Base-by-base conservation (phyloP, 2,113 vertebrate genomes). In the Odontesthes bonariensis region DNA sequence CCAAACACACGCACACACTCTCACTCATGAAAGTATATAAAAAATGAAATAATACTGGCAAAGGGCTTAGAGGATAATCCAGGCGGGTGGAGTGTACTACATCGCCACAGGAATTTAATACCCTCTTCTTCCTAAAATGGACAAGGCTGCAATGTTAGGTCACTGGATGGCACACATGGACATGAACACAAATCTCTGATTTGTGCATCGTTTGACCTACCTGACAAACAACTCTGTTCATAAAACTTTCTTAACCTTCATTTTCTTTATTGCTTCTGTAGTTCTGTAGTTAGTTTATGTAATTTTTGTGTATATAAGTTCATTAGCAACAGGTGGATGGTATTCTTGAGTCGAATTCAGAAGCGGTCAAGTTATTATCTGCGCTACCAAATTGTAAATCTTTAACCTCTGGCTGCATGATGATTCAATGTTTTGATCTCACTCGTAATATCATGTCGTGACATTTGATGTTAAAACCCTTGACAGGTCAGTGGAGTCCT, bases 61-160 rank as follows among this genome's bases (percentile, higher is more conserved):
- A 92, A 90, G 82, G 87, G 90, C 89, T 93, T 93, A 92, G 63
- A 55, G 87, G 90, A 94, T 93, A 91, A 94, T 94, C 92, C 91
- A 84, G 74, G 76, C 19, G 63, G 89, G 84, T 86, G 73, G 67
- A 92, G 82, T 85, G 83, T 82, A 89, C 83, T 75, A 91, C 90
- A 91, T 88, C 77, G 53, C 90, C 87, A 89, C 78, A 90, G 82
- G 83, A 90, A 87, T 92, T 92, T 86, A 92, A 91, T 85, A 92
- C 90, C 80, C 82, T 91, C 87, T 76, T 74, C 51, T 19, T 89
- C 82, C 88, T 84, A 88, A 91, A 91, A 89, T 49, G 75, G 81
- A 86, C 84, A 84, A 51, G 73, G 75, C 82, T 78, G 84, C 60
- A 60, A 80, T 69, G 70, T 78, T 59, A 73, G 86, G 77, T 83